Conservation (phyloP, 2,113 vertebrate species). For the Oxyura jamaicensis region DNA sequence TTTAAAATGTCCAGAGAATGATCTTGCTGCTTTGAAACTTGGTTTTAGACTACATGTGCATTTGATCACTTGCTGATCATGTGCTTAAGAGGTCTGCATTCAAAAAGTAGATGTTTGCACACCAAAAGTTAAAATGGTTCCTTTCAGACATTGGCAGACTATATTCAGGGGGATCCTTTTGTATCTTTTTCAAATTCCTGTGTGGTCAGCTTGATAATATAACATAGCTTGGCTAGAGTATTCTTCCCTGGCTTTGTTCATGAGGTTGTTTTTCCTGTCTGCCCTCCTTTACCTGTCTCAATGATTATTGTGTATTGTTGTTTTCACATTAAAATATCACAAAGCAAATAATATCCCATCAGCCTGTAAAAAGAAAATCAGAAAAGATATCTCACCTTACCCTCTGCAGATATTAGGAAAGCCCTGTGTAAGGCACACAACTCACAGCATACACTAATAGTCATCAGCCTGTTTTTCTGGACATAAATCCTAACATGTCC, state of each 20-base stretch:
- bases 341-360: background rate
- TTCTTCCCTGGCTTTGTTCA: background rate
- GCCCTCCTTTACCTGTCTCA: background rate
- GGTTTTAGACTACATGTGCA: fast-evolving
- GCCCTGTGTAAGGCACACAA: background rate
- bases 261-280: background rate
- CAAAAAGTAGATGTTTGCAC: background rate
- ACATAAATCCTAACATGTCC: background rate
- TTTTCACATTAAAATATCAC: background rate
- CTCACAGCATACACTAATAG: background rate
- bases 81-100: background rate
- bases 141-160: background rate
- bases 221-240: background rate
- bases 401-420: background rate
- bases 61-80: background rate
- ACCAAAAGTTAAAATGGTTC: background rate
- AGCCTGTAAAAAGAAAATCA: background rate
- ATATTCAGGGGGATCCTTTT: background rate
- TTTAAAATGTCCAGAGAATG: background rate
- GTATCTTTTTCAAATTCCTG: background rate
- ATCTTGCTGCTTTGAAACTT: background rate
- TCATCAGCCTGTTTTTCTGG: background rate
- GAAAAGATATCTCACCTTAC: background rate
- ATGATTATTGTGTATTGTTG: background rate
- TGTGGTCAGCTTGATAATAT: background rate